These are phyloP conservation scores for Nothobranchius kuhntae DNA, from an alignment of 2,113 vertebrate genomes.

Conservation along the genomic window DNA sequence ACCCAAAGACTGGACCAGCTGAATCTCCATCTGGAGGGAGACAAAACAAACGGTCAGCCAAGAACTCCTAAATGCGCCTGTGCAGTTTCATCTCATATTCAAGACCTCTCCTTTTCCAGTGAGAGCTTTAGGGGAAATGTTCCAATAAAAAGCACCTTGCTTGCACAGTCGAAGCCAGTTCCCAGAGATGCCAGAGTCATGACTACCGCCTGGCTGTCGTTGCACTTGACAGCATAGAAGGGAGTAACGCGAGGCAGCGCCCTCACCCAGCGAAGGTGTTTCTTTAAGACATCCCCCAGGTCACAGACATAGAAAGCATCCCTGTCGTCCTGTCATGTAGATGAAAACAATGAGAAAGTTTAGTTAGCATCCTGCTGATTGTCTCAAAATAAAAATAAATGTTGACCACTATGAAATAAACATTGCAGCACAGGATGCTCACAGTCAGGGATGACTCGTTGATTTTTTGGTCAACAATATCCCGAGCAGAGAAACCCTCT, in stretches of 20 bases:
- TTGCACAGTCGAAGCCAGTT: slow-evolving; percentile 96
- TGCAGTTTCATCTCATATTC: slow-evolving; percentile 13
- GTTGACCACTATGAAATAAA: not conserved
- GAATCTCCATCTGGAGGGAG: slow-evolving; percentile 88
- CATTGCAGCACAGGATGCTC: slow-evolving; percentile 52
- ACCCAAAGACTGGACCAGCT: slow-evolving; percentile 90
- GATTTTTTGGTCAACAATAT: slow-evolving; percentile 95
- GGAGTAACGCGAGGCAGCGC: slow-evolving; percentile 89
- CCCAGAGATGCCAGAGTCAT: slow-evolving; percentile 89
- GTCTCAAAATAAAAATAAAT: slow-evolving; percentile 4
- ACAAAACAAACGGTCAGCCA: slow-evolving; percentile 29
- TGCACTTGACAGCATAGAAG: slow-evolving; percentile 97
- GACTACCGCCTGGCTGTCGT: slow-evolving; percentile 88
- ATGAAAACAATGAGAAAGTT: not conserved
- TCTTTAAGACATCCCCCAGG: slow-evolving; percentile 92
- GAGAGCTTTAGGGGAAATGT: not conserved
- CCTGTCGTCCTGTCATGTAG: slow-evolving; percentile 87
- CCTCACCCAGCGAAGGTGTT: slow-evolving; percentile 90
- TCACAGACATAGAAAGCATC: slow-evolving; percentile 98
- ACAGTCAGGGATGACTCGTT: slow-evolving; percentile 93
- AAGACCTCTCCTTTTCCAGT: not conserved
- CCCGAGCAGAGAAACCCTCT: slow-evolving; percentile 93
- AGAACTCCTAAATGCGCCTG: slow-evolving; percentile 4
- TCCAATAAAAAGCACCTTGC: slow-evolving; percentile 84
- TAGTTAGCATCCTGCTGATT: slow-evolving; percentile 2